Evolutionary conservation across 1,140 invertebrate genomes (phyloP).

Genomic region (Zaprionus ghesquierei): DNA sequence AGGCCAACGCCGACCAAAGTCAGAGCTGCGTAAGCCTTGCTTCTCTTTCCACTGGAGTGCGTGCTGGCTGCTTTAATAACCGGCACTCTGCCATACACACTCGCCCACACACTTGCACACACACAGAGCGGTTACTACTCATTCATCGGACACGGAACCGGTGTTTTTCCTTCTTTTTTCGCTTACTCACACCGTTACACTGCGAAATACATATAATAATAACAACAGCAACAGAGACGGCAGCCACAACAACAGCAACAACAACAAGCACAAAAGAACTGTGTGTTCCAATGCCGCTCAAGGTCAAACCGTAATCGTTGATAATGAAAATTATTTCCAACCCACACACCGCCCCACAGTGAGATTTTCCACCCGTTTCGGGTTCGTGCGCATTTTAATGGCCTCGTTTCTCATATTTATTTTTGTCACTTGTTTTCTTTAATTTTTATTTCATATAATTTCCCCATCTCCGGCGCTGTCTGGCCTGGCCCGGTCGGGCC

Average conservation of each 20-base stretch:
- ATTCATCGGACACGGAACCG: constrained; percentile 43
- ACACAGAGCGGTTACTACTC: constrained; percentile 16
- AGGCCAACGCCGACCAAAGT: neutral
- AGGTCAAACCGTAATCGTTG: constrained; percentile 81
- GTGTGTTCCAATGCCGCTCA: constrained; percentile 75
- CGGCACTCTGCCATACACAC: constrained; percentile 39
- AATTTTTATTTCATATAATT: constrained; percentile 78
- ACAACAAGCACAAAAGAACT: constrained; percentile 7
- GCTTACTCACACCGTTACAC: constrained; percentile 64
- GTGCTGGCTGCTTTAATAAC: constrained; percentile 72
- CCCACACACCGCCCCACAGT: constrained; percentile 22
- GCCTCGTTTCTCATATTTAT: constrained; percentile 54
- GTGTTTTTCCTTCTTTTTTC: constrained; percentile 55
- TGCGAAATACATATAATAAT: constrained; percentile 50
- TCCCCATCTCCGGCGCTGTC: constrained; percentile 6
- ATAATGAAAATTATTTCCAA: constrained; percentile 81
- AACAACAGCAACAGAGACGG: constrained; percentile 27
- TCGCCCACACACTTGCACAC: constrained; percentile 23
- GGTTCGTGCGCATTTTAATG: constrained; percentile 40
- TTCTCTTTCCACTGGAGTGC: constrained; percentile 78
- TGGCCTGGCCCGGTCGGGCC: neutral
- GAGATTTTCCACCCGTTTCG: constrained; percentile 29
- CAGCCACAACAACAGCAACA: constrained; percentile 9
- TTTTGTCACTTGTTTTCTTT: constrained; percentile 78
- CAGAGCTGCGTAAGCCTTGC: constrained; percentile 51